Evolutionary conservation across 2,797 vertebrate genomes (phyloP).

Genomic region (Phoxinus dragarum): DNA sequence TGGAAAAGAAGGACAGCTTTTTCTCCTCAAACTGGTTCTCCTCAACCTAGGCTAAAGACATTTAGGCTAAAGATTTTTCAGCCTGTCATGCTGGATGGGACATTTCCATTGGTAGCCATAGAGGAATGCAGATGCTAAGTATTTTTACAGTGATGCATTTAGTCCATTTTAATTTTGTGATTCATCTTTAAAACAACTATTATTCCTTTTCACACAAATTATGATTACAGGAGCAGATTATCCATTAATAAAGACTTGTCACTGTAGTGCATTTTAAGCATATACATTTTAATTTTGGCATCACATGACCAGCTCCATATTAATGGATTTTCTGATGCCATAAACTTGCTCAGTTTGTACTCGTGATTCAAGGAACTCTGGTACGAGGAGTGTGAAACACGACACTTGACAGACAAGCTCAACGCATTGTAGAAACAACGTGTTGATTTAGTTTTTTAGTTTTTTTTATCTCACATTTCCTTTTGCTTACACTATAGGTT

Average conservation of each 20-base stretch:
- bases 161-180: background rate
- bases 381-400: background rate
- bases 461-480: background rate
- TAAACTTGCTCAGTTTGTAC: background rate
- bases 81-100: background rate
- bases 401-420: background rate
- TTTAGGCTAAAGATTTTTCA: conserved; percentile 4
- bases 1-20: background rate
- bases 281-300: background rate
- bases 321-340: background rate
- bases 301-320: background rate
- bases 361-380: background rate
- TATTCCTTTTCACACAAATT: background rate
- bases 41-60: background rate
- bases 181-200: background rate
- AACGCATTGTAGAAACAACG: background rate
- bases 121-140: conserved; percentile 3
- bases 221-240: background rate
- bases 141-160: conserved; percentile 5
- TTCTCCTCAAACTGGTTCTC: background rate
- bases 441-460: no score
- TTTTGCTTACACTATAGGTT: background rate
- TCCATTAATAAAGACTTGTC: background rate
- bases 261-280: background rate
- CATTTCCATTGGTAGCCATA: conserved; percentile 17